Conservation (phyloP, 2,113 vertebrate species). For the Tyto alba region DNA sequence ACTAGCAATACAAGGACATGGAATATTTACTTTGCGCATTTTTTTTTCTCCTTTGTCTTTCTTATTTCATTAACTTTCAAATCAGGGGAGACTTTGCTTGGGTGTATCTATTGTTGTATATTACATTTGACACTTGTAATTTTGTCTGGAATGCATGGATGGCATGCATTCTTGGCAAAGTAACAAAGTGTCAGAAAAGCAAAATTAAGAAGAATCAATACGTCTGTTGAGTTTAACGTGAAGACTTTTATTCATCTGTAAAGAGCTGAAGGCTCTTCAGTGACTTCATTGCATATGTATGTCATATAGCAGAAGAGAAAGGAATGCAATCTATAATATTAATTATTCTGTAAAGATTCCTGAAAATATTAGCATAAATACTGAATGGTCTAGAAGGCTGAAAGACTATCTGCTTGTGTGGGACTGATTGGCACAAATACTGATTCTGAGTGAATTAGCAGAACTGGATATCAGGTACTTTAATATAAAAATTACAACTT, state of each 20-base stretch:
- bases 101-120: neutral
- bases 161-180: neutral
- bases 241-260: neutral
- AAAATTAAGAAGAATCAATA: constrained; percentile 17
- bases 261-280: neutral
- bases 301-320: neutral
- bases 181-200: neutral
- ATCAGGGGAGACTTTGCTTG: neutral
- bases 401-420: neutral
- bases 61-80: constrained; percentile 20
- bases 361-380: neutral
- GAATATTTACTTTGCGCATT: neutral
- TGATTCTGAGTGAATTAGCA: neutral
- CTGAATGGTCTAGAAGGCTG: neutral
- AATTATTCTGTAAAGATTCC: neutral
- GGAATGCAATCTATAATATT: neutral
- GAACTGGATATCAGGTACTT: neutral
- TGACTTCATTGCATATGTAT: neutral
- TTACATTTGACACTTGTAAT: neutral
- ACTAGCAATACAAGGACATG: neutral
- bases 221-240: neutral
- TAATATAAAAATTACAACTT: neutral
- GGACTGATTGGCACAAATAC: neutral
- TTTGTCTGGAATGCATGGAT: neutral
- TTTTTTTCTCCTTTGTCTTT: neutral